These are phyloP conservation scores for Sicus ferrugineus DNA, from an alignment of 2,888 invertebrate genomes.

Conservation along the genomic window DNA sequence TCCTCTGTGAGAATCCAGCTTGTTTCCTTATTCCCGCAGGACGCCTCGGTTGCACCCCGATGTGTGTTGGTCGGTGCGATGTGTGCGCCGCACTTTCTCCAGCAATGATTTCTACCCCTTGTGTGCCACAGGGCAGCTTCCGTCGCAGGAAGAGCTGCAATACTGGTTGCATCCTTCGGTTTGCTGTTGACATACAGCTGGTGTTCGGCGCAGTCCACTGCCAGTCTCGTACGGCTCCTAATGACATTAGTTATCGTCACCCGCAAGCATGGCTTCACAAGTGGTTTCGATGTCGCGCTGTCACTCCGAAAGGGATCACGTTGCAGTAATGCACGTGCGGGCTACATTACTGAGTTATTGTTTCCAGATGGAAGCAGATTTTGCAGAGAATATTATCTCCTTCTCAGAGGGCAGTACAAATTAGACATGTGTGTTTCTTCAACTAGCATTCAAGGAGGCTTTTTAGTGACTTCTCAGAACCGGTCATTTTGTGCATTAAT, in stretches of 20 bases:
- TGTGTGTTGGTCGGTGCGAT: constrained; percentile 2
- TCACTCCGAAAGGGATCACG: not conserved
- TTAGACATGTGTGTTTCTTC: not conserved
- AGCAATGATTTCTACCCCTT: not conserved
- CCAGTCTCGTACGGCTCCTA: not conserved
- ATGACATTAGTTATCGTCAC: constrained; percentile 15
- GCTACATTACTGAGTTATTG: not conserved
- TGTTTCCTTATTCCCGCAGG: not conserved
- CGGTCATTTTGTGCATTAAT: no score
- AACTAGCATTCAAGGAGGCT: no score
- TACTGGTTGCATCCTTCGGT: not conserved
- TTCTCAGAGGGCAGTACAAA: not conserved
- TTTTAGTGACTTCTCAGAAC: no score
- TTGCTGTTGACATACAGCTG: not conserved
- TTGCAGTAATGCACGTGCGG: not conserved
- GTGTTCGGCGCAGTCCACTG: not conserved
- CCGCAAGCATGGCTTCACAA: constrained; percentile 4
- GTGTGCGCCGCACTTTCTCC: not conserved
- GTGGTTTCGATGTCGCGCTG: not conserved
- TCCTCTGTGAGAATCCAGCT: constrained; percentile 15
- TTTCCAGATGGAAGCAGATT: not conserved
- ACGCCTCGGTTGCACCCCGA: constrained; percentile 3
- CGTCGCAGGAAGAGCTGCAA: not conserved
- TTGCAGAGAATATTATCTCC: not conserved
- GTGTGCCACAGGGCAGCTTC: not conserved